Evolutionary conservation across 1,140 invertebrate species (phyloP).

Genomic region (Leptinotarsa undecemlineata): DNA sequence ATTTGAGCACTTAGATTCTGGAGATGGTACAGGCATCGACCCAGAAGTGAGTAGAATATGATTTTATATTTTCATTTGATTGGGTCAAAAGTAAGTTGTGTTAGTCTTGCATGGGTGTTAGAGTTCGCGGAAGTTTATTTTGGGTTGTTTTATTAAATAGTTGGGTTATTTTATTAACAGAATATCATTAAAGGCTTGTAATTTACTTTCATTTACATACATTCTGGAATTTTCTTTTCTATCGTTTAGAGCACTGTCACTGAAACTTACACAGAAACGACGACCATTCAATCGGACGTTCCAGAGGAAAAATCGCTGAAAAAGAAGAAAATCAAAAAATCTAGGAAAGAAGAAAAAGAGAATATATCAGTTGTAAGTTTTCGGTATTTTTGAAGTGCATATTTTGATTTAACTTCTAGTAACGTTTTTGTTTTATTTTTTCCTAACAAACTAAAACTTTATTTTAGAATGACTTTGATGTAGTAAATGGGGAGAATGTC

Average conservation of each 20-base stretch:
- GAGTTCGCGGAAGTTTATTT: background rate
- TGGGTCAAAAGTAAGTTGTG: conserved; percentile 24
- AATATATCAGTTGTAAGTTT: conserved; percentile 67
- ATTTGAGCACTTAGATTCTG: conserved; percentile 43
- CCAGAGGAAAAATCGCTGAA: conserved; percentile 46
- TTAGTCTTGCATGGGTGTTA: conserved; percentile 7
- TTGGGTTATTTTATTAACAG: conserved; percentile 4
- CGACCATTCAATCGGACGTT: conserved; percentile 35
- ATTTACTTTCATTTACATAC: background rate
- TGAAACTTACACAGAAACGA: conserved; percentile 50
- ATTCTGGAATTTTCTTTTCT: background rate
- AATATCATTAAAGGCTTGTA: background rate
- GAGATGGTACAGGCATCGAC: conserved; percentile 25
- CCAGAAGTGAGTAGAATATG: conserved; percentile 37
- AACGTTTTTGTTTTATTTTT: conserved; percentile 32
- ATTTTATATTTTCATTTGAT: conserved; percentile 19
- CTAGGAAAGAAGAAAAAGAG: conserved; percentile 65
- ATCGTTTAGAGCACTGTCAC: conserved; percentile 50
- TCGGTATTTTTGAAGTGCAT: conserved; percentile 27
- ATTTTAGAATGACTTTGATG: conserved; percentile 54
- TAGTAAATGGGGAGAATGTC: conserved; percentile 58
- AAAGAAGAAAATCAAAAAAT: conserved; percentile 66
- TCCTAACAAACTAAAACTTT: conserved; percentile 35
- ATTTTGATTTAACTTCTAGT: conserved; percentile 29
- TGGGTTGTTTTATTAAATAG: conserved; percentile 21